Evolutionary conservation across 2,797 vertebrate species (phyloP).

Genomic region (Spondyliosoma cantharus): DNA sequence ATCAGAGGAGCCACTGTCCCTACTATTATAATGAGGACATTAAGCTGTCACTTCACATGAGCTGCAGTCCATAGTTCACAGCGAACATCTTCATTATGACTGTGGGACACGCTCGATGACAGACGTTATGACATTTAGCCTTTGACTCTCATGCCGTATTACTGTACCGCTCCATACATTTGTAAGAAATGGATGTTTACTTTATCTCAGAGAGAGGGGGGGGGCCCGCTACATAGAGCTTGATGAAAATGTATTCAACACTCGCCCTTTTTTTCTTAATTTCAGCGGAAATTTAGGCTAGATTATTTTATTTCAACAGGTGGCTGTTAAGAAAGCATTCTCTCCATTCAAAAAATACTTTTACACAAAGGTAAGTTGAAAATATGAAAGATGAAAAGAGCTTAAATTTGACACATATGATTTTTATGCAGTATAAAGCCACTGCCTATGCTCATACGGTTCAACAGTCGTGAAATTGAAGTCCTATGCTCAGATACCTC

Average conservation of each 20-base stretch:
- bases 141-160: conserved; percentile 28
- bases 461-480: neutral
- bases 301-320: neutral
- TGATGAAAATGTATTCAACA: neutral
- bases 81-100: conserved; percentile 38
- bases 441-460: neutral
- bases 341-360: neutral
- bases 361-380: neutral
- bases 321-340: neutral
- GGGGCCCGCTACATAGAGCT: neutral
- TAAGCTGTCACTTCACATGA: conserved; percentile 53
- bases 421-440: neutral
- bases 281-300: neutral
- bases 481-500: neutral
- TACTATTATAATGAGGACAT: conserved; percentile 50
- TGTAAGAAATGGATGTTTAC: conserved; percentile 4
- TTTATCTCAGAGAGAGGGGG: neutral
- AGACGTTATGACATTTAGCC: conserved; percentile 50
- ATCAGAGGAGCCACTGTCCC: conserved; percentile 34
- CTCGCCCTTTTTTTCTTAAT: neutral
- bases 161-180: neutral
- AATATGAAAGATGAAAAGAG: neutral
- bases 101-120: conserved; percentile 19
- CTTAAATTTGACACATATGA: neutral
- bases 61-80: conserved; percentile 27